Percentiles rank a stretch among this genome's conserved stretches.
Evolutionary conservation across 2,888 invertebrate genomes (phyloP).

Genomic region (Willowsia nigromaculata): DNA sequence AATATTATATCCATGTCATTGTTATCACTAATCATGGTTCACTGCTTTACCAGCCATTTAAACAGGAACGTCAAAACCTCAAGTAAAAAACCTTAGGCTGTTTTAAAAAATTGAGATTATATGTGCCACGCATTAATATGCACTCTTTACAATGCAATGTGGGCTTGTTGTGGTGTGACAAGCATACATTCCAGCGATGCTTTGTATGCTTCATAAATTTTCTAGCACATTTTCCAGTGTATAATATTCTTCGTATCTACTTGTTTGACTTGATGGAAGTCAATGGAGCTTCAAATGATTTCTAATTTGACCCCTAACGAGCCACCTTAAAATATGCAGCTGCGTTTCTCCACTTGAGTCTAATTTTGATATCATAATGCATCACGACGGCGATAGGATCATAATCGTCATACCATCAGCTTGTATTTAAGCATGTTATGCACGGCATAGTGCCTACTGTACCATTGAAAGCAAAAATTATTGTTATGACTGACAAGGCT

Average conservation of each 20-base stretch:
- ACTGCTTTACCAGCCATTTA: constrained; percentile 38
- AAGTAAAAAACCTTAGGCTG: constrained; percentile 18
- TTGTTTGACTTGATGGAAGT: constrained; percentile 46
- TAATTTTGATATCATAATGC: constrained; percentile 65
- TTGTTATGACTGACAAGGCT: constrained; percentile 50
- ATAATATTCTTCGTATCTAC: neutral
- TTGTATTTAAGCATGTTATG: constrained; percentile 2
- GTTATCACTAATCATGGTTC: constrained; percentile 44
- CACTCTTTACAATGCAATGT: neutral
- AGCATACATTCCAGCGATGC: constrained; percentile 18
- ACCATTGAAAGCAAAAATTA: constrained; percentile 29
- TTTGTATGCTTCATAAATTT: neutral
- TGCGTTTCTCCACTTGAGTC: constrained; percentile 68
- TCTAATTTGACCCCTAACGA: constrained; percentile 71
- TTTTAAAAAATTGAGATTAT: constrained; percentile 30
- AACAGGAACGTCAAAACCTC: constrained; percentile 21
- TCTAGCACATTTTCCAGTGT: constrained; percentile 19
- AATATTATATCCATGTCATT: constrained; percentile 37
- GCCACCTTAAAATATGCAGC: constrained; percentile 67
- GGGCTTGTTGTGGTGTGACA: neutral
- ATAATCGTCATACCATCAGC: constrained; percentile 3
- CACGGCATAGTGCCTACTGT: constrained; percentile 22
- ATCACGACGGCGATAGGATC: constrained; percentile 51
- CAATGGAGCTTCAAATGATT: constrained; percentile 68
- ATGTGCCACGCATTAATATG: constrained; percentile 8